Conservation (phyloP, 2,113 vertebrate genomes). For the Zonotrichia leucophrys region DNA sequence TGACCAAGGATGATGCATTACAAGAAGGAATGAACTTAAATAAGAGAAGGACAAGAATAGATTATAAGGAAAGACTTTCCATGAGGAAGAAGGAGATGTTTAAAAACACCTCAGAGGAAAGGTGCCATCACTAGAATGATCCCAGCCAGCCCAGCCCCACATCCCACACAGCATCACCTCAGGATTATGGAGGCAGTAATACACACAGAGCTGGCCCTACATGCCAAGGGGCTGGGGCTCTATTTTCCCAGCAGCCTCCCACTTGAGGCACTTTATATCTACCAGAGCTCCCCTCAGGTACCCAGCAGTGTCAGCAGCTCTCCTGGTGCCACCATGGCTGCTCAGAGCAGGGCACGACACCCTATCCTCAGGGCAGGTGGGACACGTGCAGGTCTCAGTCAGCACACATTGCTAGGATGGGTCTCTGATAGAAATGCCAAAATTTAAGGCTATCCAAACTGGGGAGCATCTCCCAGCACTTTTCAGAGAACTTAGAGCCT, state of each 20-base stretch:
- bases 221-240: background rate
- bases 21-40: background rate
- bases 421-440: background rate
- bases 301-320: background rate
- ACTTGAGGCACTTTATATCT: background rate
- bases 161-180: background rate
- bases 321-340: background rate
- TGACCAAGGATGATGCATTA: conserved; percentile 63
- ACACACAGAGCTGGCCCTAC: background rate
- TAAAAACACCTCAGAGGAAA: background rate
- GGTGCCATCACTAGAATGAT: background rate
- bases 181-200: fast-evolving
- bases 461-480: background rate
- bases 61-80: background rate
- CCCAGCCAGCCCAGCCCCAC: background rate
- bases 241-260: background rate
- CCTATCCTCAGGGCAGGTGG: background rate
- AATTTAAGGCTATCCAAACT: background rate
- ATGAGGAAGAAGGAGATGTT: background rate
- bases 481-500: background rate
- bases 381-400: background rate
- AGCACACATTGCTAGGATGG: background rate
- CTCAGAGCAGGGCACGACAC: background rate
- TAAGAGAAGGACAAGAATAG: conserved; percentile 33
- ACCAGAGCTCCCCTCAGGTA: background rate